Conservation (phyloP, 2,113 vertebrate species). For the Melanerpes formicivorus region DNA sequence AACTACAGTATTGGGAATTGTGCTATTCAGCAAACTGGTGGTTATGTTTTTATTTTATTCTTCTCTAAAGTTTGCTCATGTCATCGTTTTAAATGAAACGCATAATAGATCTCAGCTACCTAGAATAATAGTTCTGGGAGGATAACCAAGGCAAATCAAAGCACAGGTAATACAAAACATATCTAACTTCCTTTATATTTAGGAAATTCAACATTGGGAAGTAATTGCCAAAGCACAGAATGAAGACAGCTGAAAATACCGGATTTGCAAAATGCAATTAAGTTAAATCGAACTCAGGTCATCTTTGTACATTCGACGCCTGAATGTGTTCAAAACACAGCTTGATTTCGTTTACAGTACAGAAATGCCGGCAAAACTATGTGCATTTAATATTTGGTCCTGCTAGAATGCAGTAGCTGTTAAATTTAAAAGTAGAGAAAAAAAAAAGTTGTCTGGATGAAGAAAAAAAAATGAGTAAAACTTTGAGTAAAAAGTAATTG, state of each 20-base stretch:
- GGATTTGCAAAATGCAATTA: background rate
- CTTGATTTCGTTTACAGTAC: background rate
- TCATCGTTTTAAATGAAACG: background rate
- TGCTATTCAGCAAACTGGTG: background rate
- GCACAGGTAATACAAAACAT: background rate
- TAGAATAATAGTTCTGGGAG: background rate
- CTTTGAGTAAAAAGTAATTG: slow-evolving; percentile 34
- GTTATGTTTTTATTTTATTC: background rate
- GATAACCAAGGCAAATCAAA: background rate
- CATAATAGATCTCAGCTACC: background rate
- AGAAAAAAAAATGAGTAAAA: slow-evolving; percentile 11
- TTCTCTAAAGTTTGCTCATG: background rate
- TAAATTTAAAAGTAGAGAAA: background rate
- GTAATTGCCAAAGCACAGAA: background rate
- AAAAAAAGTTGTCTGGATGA: background rate
- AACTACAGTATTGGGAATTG: slow-evolving; percentile 4
- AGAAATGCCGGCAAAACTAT: background rate
- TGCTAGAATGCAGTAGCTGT: background rate
- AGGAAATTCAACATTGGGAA: background rate
- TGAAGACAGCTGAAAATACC: background rate
- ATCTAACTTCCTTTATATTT: background rate
- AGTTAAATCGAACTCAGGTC: background rate
- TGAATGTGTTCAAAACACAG: background rate
- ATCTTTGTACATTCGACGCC: background rate
- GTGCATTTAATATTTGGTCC: background rate